phyloP scores from a whole-genome alignment of 2,797 vertebrate species.

The Coendou prehensilis region DNA sequence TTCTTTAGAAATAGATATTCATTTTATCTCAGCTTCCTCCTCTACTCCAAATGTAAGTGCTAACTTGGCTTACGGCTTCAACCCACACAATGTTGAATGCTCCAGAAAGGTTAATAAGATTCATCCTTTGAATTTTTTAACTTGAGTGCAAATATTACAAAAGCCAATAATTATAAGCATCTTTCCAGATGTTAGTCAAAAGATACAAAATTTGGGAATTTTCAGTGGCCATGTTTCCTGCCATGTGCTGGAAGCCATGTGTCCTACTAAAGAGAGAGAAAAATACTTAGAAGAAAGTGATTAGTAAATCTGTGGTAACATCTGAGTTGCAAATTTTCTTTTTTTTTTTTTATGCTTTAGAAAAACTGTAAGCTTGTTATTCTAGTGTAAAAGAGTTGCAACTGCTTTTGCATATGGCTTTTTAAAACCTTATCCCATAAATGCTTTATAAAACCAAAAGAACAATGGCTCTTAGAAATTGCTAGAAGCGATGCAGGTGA shows the following conservation, averaged over 20 bases:
- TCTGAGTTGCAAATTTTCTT: not conserved
- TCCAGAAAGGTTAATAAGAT: not conserved
- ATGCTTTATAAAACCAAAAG: conserved; percentile 34
- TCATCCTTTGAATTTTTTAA: not conserved
- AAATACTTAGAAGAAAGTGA: not conserved
- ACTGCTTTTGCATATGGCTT: not conserved
- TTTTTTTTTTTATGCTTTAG: not conserved
- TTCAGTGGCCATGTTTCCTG: not conserved
- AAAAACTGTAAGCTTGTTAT: not conserved
- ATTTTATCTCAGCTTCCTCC: not conserved
- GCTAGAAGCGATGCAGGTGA: not conserved
- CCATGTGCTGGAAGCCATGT: not conserved
- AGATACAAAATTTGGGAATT: not conserved
- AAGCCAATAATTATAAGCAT: not conserved
- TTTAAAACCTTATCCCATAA: conserved; percentile 11
- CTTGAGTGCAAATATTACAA: not conserved
- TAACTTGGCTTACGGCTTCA: not conserved
- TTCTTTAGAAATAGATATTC: not conserved
- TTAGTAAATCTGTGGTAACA: not conserved
- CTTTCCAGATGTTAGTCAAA: not conserved
- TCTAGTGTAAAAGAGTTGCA: not conserved
- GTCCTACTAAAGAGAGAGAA: not conserved
- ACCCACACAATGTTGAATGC: not conserved
- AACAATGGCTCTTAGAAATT: not conserved
- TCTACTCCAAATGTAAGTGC: not conserved